Conservation (phyloP, 2,113 vertebrate species). For the Misgurnus mizolepis region DNA sequence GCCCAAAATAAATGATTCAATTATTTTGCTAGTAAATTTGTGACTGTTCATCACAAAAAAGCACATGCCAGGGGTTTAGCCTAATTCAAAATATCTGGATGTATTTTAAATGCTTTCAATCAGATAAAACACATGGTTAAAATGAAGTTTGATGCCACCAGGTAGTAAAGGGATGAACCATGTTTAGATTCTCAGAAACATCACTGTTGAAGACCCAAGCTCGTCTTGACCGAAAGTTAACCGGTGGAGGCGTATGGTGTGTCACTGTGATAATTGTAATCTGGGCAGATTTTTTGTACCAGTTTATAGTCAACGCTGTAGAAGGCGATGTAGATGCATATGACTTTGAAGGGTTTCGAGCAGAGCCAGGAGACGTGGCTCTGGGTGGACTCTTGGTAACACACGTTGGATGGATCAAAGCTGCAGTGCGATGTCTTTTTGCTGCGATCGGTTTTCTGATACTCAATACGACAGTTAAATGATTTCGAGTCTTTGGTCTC, state of each 20-base stretch:
- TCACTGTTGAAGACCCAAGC: background rate
- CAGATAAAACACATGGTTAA: constrained; percentile 58
- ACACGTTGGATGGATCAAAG: constrained; percentile 91
- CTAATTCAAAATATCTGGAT: constrained; percentile 74
- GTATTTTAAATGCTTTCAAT: constrained; percentile 66
- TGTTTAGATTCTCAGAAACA: background rate
- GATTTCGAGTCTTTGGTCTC: constrained; percentile 98
- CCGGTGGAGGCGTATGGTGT: constrained; percentile 95
- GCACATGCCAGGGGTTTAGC: constrained; percentile 61
- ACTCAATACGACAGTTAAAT: constrained; percentile 98
- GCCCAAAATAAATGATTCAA: too few species aligned
- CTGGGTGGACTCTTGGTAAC: constrained; percentile 98
- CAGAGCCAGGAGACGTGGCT: constrained; percentile 99
- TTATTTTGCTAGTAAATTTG: background rate
- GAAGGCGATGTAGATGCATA: constrained; percentile 99
- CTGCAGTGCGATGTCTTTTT: constrained; percentile 96
- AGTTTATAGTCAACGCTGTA: constrained; percentile 99
- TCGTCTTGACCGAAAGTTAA: constrained; percentile 67
- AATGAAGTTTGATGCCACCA: constrained; percentile 53
- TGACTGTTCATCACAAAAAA: constrained; percentile 40
- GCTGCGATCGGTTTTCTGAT: constrained; percentile 96
- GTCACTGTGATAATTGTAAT: constrained; percentile 99
- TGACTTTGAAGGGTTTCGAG: constrained; percentile 98
- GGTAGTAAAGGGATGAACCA: constrained; percentile 40
- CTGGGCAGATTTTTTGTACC: constrained; percentile 98